Conservation (phyloP, 2,888 invertebrate genomes). For the Drosophila melanocephala region DNA sequence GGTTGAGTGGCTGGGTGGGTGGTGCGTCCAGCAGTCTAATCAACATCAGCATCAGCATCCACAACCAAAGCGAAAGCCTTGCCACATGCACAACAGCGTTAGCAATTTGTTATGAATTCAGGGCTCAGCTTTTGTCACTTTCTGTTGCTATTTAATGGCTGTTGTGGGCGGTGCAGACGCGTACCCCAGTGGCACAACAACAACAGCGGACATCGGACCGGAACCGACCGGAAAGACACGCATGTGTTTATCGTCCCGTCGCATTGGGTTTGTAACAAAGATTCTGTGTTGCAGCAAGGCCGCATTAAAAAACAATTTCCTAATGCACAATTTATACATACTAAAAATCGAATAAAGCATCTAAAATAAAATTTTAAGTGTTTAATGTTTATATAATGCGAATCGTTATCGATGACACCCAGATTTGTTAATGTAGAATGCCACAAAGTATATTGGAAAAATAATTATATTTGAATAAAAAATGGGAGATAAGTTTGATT, state of each 20-base stretch:
- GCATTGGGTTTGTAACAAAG: background rate
- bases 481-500: accelerated
- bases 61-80: constrained; percentile 19
- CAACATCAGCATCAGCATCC: constrained; percentile 42
- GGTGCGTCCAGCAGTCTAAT: constrained; percentile 56
- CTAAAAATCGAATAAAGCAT: background rate
- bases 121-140: constrained; percentile 52
- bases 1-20: background rate
- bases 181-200: constrained; percentile 6
- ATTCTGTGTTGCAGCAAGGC: background rate
- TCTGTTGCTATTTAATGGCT: constrained; percentile 61
- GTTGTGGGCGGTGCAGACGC: constrained; percentile 57
- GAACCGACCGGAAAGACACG: constrained; percentile 31
- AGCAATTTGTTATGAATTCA: constrained; percentile 73
- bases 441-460: background rate
- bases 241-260: constrained; percentile 38
- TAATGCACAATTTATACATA: background rate
- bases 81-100: constrained; percentile 44
- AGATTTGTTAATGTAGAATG: background rate
- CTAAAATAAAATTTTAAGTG: background rate
- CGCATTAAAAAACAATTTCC: background rate
- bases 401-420: background rate
- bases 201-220: constrained; percentile 32
- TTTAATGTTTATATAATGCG: too few species aligned
- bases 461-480: background rate